Percentiles rank a stretch among this genome's conserved stretches.
Evolutionary conservation across 2,797 vertebrate species (phyloP).

Genomic region (Agapornis canus): DNA sequence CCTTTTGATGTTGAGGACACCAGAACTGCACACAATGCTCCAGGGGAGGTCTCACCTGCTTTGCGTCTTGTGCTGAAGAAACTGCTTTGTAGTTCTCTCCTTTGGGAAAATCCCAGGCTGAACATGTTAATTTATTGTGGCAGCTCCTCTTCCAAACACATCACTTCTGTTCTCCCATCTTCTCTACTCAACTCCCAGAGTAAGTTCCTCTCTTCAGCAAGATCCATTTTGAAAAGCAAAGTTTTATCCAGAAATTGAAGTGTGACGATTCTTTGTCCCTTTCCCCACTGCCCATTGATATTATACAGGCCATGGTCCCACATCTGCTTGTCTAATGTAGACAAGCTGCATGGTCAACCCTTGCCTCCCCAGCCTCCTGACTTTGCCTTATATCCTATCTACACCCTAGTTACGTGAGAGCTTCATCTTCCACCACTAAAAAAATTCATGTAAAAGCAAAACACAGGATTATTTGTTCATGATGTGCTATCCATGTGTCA

Average conservation of each 20-base stretch:
- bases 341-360: not conserved
- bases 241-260: not conserved
- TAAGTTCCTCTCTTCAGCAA: not conserved
- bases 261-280: not conserved
- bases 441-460: not conserved
- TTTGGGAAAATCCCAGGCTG: not conserved
- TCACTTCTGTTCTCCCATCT: not conserved
- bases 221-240: not conserved
- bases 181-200: not conserved
- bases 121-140: not conserved
- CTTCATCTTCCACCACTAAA: not conserved
- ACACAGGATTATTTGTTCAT: not conserved
- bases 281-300: not conserved
- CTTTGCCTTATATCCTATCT: not conserved
- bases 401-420: not conserved
- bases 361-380: not conserved
- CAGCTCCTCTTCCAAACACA: not conserved
- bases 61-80: not conserved
- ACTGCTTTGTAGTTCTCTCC: not conserved
- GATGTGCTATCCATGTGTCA: not conserved
- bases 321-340: not conserved
- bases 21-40: too few species aligned
- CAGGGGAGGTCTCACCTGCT: not conserved
- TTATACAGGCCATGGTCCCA: fast-evolving
- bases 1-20: too few species aligned